Base-by-base conservation (phyloP, 2,888 invertebrate species). In the Theretra japonica region DNA sequence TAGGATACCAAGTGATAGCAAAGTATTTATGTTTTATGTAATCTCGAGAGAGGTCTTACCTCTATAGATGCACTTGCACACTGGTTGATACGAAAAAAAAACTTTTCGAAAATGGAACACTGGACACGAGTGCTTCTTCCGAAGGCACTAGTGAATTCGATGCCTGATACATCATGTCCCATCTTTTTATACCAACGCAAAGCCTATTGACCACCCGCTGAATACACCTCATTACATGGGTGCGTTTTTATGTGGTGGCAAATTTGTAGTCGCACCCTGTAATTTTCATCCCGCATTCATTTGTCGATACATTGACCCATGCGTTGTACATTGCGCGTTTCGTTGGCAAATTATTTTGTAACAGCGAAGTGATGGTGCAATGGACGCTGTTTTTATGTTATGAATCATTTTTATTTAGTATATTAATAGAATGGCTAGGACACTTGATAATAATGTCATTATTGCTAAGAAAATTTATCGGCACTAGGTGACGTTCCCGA, bases 161-260 rank as follows among this genome's bases (percentile, higher is more conserved):
- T 86, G 82, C 71, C 68, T 70, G 70, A 72, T 77, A 73, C 78
- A 70, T 68, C 71, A 72, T 70, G 21, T 59, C 33, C 69, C 60
- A 82, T 80, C 82, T 88, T 92, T 93, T 85, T 93, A 93, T 93
- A 93, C 86, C 80, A 81, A 75, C 79, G 81, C 86, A 91, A 93
- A 79, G 73, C 76, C 75, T 80, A 89, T 90, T 88, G 86, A 85
- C 92, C 91, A 86, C 94, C 94, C 90, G 93, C 91, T 93, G 94
- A 92, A 92, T 92, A 86, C 80, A 80, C 82, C 83, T 94, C 92
- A 90, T 94, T 92, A 93, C 75, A 83, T 85, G 90, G 94, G 93
- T 86, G 92, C 90, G 91, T 87, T 86, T 87, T 86, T 83, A 89
- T 90, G 84, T 82, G 75, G 79, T 75, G 79, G 84, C 86, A 87